Evolutionary conservation across 1,140 invertebrate species (phyloP), one percentile per base, ranked within the genome.

Genomic region (Planococcus citri): DNA sequence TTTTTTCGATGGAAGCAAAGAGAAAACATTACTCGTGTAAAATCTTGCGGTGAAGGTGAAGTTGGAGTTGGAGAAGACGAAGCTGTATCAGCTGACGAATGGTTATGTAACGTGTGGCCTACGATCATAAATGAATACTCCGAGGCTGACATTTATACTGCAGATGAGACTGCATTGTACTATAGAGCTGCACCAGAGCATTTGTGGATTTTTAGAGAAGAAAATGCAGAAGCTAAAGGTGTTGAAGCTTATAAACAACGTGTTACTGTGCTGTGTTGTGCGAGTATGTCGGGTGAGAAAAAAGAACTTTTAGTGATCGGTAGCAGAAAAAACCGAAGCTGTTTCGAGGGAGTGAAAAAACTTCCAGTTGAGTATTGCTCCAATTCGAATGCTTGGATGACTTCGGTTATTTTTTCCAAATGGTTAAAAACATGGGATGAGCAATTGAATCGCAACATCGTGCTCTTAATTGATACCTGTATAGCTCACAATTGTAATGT

Each of bases 221-320:
- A 70, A 71, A 51, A 69, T 25, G 67, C 72, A 73, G 27, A n/a
- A 20, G 6, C 29, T 12, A 27, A 17, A 17, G 33, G 60, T 12
- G 74, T 76, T 20, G 80, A 82, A 73, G 41, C 72, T 64, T 73
- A 69, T 6, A 79, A 80, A 74, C 75, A 79, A 37, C 69, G 78
- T 27, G 64, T 79, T 0, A 80, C 78, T 8, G 72, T 78, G 22
- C 41, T 79, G 25, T 72, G 78, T 2, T 74, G 71, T 72, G 68
- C 37, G 8, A 77, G 77, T 12, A 76, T 72, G 41, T 75, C 78
- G 29, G 73, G 72, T 20, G 78, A 78, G 22, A 69, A 69, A 38
- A 27, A 69, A 69, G 27, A 69, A 51, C 10, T 41, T 21, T 17
- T 69, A 41, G 68, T 69, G 10, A 69, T 69, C 10, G 68, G 68